These are phyloP conservation scores for Hypselothyrea guttata DNA, from an alignment of 2,888 invertebrate species.

Conservation along the genomic window DNA sequence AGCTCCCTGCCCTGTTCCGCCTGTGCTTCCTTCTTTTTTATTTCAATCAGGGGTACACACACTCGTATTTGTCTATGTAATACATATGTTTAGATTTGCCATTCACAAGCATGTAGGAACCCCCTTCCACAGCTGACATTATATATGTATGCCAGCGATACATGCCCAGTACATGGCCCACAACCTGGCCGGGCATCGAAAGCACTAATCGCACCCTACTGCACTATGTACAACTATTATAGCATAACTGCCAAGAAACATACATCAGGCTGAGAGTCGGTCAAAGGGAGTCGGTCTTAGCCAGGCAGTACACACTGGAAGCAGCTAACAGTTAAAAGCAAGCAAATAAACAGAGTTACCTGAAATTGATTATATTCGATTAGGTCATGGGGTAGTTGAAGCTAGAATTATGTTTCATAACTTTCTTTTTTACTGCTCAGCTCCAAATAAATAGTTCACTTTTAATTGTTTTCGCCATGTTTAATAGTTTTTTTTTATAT, in stretches of 20 bases:
- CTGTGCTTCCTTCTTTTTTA: constrained; percentile 19
- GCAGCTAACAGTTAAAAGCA: too few relatives aligned
- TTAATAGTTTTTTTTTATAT: too few relatives aligned
- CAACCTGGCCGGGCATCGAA: constrained; percentile 4
- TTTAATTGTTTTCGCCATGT: too few relatives aligned
- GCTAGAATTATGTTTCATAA: too few relatives aligned
- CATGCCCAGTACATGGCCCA: constrained; percentile 33
- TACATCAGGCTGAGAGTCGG: too few relatives aligned
- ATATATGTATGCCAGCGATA: constrained; percentile 31
- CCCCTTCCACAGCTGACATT: constrained; percentile 37
- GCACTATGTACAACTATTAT: constrained; percentile 5
- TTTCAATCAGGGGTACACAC: constrained; percentile 53
- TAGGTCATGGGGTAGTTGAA: too few relatives aligned
- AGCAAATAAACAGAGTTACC: too few relatives aligned
- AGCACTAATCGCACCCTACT: constrained; percentile 18
- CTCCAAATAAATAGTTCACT: too few relatives aligned
- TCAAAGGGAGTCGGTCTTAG: too few relatives aligned
- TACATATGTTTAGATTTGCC: constrained; percentile 78
- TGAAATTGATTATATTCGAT: too few relatives aligned
- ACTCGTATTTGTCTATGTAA: constrained; percentile 29
- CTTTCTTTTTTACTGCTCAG: too few relatives aligned
- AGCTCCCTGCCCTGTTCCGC: constrained; percentile 31
- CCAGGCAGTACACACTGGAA: too few relatives aligned
- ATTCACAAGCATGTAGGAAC: constrained; percentile 62
- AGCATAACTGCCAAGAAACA: constrained; percentile 8